Conservation (phyloP, 2,797 vertebrate species). For the Sandelia bainsii region DNA sequence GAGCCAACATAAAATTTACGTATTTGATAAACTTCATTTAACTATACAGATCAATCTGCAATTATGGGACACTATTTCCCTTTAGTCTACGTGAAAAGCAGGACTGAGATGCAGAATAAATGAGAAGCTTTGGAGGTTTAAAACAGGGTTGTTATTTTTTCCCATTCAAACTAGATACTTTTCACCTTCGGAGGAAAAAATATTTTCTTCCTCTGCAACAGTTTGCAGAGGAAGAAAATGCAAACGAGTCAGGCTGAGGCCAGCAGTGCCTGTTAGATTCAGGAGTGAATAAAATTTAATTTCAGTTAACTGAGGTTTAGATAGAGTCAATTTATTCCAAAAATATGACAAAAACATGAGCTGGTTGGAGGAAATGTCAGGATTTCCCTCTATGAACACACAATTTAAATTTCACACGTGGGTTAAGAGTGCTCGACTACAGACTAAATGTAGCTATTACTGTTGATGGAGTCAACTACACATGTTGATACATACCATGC, state of each 20-base stretch:
- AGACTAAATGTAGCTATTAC: conserved; percentile 26
- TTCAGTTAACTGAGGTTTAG: conserved; percentile 34
- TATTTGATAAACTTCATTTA: conserved; percentile 74
- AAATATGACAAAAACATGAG: conserved; percentile 2
- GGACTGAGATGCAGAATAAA: conserved; percentile 12
- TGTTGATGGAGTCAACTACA: conserved; percentile 21
- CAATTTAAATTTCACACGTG: conserved; percentile 16
- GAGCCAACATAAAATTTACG: conserved; percentile 69
- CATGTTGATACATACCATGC: conserved; percentile 48
- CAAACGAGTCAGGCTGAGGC: conserved; percentile 12
- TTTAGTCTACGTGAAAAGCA: conserved; percentile 32
- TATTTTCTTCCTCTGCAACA: neutral
- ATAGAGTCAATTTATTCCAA: conserved; percentile 17
- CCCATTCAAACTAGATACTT: conserved; percentile 19
- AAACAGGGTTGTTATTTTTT: neutral
- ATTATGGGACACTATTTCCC: conserved; percentile 26
- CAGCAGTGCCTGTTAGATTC: neutral
- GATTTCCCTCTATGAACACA: conserved; percentile 12
- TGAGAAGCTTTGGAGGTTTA: conserved; percentile 6
- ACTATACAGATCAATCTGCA: conserved; percentile 55
- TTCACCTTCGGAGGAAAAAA: conserved; percentile 21
- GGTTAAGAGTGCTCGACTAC: conserved; percentile 13
- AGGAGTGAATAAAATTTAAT: conserved; percentile 28
- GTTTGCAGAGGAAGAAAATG: no score
- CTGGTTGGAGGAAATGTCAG: conserved; percentile 29